A percentile compares a stretch with the other conserved stretches of the same genome.
These are phyloP conservation scores for Dendropsophus ebraccatus DNA, from an alignment of 2,113 vertebrate genomes.

Conservation along the genomic window DNA sequence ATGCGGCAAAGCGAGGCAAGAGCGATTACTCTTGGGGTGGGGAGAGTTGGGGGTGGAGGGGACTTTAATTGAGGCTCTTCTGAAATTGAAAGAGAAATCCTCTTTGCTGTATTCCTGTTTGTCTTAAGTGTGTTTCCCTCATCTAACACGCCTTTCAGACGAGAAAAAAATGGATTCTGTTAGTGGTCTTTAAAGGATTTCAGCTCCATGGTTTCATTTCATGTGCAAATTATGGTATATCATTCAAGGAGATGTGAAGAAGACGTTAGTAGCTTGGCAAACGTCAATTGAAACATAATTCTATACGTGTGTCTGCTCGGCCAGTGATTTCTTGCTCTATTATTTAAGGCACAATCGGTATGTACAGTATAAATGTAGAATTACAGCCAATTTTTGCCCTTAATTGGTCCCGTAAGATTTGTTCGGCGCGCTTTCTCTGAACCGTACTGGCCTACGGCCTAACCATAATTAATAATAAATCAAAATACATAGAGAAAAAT, in stretches of 20 bases:
- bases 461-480: too few relatives aligned
- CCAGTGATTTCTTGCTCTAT: neutral
- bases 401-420: too few relatives aligned
- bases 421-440: too few relatives aligned
- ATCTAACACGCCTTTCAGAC: neutral
- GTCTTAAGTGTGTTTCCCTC: neutral
- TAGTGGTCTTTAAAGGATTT: neutral
- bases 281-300: too few relatives aligned
- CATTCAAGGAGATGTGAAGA: neutral
- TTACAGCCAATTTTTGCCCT: too few relatives aligned
- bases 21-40: neutral
- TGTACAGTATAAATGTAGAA: neutral
- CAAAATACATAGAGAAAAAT: too few relatives aligned
- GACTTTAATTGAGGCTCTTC: conserved; percentile 2
- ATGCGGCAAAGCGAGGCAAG: neutral
- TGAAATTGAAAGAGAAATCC: neutral
- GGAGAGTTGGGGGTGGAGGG: neutral
- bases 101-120: neutral
- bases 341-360: neutral
- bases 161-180: neutral
- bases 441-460: too few relatives aligned
- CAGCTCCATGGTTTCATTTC: neutral
- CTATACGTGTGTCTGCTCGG: neutral
- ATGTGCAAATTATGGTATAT: neutral
- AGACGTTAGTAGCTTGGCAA: too few relatives aligned